Conservation (phyloP, 2,113 vertebrate species). For the Stomatorhinus ivindoensis region DNA sequence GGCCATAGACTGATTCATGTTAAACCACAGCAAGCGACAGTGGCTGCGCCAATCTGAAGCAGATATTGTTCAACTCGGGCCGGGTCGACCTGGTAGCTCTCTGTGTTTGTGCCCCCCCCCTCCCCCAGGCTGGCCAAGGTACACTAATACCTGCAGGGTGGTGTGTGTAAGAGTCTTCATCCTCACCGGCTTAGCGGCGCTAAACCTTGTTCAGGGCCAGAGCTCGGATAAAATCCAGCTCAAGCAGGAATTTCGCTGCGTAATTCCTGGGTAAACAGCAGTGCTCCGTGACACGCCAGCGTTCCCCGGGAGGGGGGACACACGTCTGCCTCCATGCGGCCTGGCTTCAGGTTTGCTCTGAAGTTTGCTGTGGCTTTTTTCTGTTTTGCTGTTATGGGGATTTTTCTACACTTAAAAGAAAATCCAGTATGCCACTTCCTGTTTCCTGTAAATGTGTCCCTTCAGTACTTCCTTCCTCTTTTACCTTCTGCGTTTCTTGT, state of each 20-base stretch:
- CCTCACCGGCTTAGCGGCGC: background rate
- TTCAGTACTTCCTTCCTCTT: slow-evolving; percentile 10
- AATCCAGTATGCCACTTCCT: background rate
- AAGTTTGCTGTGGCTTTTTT: background rate
- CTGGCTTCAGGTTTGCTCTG: background rate
- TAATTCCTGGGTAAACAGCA: background rate
- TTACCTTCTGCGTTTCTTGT: background rate
- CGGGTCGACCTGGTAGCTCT: background rate
- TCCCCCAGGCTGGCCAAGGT: background rate
- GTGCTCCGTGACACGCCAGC: background rate
- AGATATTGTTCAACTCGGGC: background rate
- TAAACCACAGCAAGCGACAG: background rate
- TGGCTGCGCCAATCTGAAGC: background rate
- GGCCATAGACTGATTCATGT: background rate
- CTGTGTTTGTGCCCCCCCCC: background rate
- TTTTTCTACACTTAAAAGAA: background rate
- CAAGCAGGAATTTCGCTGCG: background rate
- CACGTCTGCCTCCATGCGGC: background rate
- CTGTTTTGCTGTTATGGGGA: background rate
- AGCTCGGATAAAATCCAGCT: slow-evolving; percentile 11
- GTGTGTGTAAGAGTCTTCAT: background rate
- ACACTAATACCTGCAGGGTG: background rate
- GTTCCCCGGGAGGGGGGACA: background rate
- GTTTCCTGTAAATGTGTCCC: background rate
- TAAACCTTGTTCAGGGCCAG: background rate